Evolutionary conservation across 2,797 vertebrate genomes (phyloP).

Genomic region (Borostomias antarcticus): DNA sequence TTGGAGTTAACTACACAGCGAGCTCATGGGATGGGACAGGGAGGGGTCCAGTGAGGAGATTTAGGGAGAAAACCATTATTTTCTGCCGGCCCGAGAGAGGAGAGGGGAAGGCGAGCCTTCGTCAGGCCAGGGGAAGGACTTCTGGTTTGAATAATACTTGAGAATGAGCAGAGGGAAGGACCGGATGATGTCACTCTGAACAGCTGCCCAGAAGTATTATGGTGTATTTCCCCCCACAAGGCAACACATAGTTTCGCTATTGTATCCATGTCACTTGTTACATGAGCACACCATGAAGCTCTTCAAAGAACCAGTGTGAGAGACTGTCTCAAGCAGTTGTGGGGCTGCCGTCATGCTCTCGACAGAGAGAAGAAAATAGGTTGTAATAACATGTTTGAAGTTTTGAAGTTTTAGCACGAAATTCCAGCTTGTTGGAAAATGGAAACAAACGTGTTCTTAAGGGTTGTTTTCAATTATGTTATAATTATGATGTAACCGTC

Average conservation of each 20-base stretch:
- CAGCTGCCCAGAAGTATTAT: conserved; percentile 53
- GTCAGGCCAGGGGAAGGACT: conserved; percentile 13
- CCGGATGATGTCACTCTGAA: conserved; percentile 60
- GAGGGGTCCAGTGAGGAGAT: neutral
- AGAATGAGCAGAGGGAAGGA: conserved; percentile 29
- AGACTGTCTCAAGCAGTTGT: conserved; percentile 39
- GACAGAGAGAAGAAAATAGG: neutral
- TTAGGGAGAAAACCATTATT: neutral
- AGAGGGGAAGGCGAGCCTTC: neutral
- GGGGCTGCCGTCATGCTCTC: conserved; percentile 33
- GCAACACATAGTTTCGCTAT: conserved; percentile 57
- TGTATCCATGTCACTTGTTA: conserved; percentile 53
- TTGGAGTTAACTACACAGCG: conserved; percentile 25
- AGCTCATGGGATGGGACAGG: neutral
- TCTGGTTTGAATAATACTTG: conserved; percentile 54
- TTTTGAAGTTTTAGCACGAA: neutral
- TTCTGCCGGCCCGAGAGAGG: neutral
- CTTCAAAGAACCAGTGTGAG: conserved; percentile 25
- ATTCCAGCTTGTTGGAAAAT: conserved; percentile 10
- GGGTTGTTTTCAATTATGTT: conserved; percentile 3
- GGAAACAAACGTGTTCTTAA: neutral
- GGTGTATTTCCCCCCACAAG: conserved; percentile 50
- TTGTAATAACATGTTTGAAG: conserved; percentile 13
- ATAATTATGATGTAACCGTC: conserved; percentile 9
- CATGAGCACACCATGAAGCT: conserved; percentile 43